phyloP scores from a whole-genome alignment of 2,797 vertebrate genomes.

The Halcyon chelicuti region DNA sequence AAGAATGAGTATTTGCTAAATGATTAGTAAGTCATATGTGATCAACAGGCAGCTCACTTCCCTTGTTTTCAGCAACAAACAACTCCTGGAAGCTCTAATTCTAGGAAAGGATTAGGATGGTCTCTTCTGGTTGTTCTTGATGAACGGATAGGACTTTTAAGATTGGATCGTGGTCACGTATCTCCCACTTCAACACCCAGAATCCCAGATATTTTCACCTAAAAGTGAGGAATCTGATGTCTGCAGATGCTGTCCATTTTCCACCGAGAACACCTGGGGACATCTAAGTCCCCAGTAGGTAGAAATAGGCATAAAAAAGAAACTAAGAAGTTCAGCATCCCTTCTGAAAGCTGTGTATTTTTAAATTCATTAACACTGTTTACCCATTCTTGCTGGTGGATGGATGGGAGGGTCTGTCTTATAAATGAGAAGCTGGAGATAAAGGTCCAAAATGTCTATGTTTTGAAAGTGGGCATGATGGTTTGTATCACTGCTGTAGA shows the following conservation, averaged over 20 bases:
- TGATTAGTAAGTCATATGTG: constrained; percentile 15
- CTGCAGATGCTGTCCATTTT: neutral
- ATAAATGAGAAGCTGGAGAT: neutral
- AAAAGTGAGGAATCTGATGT: neutral
- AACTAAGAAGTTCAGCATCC: neutral
- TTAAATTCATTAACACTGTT: neutral
- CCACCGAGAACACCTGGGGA: neutral
- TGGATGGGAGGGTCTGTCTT: neutral
- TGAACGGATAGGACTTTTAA: neutral
- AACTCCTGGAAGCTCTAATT: neutral
- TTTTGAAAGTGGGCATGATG: neutral
- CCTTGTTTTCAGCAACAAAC: neutral
- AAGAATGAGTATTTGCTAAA: constrained; percentile 22
- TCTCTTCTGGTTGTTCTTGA: neutral
- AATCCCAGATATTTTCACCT: neutral
- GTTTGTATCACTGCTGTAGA: neutral
- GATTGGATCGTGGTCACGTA: neutral
- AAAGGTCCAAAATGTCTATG: neutral
- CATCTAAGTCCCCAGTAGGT: neutral
- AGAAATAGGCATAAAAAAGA: neutral
- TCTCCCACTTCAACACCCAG: neutral
- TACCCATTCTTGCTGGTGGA: neutral
- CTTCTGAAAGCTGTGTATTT: neutral
- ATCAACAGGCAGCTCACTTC: neutral
- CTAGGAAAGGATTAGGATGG: neutral